Conservation (phyloP, 2,797 vertebrate genomes). For the Dicrostonyx torquatus region DNA sequence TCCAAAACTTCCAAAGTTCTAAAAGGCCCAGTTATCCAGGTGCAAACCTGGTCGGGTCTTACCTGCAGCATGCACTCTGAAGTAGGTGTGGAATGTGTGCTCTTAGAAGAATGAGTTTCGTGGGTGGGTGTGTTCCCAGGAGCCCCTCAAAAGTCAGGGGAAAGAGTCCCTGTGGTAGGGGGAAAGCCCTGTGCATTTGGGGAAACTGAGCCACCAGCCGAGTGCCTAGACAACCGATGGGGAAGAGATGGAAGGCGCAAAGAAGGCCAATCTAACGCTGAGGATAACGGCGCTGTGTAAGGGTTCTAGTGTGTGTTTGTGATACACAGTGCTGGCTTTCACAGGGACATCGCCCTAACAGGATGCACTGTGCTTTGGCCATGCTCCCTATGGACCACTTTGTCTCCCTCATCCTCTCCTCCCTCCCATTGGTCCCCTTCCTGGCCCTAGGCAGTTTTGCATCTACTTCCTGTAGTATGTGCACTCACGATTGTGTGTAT, state of each 20-base stretch:
- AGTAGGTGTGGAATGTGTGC: background rate
- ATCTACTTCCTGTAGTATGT: background rate
- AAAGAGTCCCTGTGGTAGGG: background rate
- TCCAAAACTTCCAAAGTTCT: background rate
- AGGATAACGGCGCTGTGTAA: background rate
- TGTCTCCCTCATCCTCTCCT: background rate
- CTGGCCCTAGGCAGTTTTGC: background rate
- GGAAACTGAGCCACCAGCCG: background rate
- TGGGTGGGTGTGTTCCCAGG: background rate
- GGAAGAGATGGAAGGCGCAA: accelerated
- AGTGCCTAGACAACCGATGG: background rate
- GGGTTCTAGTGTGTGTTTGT: no score
- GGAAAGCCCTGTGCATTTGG: background rate
- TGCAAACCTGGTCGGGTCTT: no score
- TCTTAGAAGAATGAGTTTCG: background rate
- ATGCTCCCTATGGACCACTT: background rate
- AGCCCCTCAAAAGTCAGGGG: background rate
- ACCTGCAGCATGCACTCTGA: background rate
- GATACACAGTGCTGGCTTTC: background rate
- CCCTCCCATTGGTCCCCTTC: background rate
- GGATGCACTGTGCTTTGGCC: background rate
- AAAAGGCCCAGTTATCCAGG: background rate
- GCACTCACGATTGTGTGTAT: background rate
- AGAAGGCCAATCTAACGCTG: background rate
- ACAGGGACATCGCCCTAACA: background rate